Evolutionary conservation across 2,113 vertebrate genomes (phyloP), one percentile per base, ranked within the genome.

Genomic region (Anolis sagrei): DNA sequence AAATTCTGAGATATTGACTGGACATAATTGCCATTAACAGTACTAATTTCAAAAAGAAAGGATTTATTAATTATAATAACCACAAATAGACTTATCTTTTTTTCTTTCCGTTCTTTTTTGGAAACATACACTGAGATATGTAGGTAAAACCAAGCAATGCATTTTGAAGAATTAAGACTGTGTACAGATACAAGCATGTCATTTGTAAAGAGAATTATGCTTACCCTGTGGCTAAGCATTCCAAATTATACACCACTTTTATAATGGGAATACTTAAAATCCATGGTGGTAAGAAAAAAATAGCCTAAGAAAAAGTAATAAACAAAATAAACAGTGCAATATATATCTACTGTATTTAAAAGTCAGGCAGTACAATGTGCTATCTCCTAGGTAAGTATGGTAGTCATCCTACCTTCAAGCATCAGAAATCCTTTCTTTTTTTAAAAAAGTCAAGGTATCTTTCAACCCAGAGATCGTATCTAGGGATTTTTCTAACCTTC

Each of bases 121-220:
- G 86, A 79, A 25, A 14, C 44, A 51, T 86, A 27, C 87, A 83
- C 25, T 86, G n/a, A 74, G 0, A 2, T 51, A 14, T 76, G 32
- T 32, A 82, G 32, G 13, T 80, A 76, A 66, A 81, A 83, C 4
- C 10, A 79, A 76, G 86, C 10, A 58, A 81, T 87, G 68, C 1
- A 7, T 70, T 87, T 89, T 27, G 81, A 39, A 77, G 3, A 75
- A 72, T 62, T 32, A 84, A 89, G 82, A 84, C 89, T 73, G 11
- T 1, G 0, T 75, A 23, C 13, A 25, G 82, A 70, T 25, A 0
- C 25, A 88, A 81, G 64, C 76, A 79, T 74, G 68, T 27, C 76
- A 77, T 88, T 92, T 32, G 70, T 89, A 87, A 89, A 86, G 25
- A 44, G 88, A 92, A 86, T 82, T 85, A 13, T 87, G 11, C 21